These are phyloP conservation scores for Leptopilina myrica DNA, from an alignment of 2,888 invertebrate species.

Conservation along the genomic window DNA sequence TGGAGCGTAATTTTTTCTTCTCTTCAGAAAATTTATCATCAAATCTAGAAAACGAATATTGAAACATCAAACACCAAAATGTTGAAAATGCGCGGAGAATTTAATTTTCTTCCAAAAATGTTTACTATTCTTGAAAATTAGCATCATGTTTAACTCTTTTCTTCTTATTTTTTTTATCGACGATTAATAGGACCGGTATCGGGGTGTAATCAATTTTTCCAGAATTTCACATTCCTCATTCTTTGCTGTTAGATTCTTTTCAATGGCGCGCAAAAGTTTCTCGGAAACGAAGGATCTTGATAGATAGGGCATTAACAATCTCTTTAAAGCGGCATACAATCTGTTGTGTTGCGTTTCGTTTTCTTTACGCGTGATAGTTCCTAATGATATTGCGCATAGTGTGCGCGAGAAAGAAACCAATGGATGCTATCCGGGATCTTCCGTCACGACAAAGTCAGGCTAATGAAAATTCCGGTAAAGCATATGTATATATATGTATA, in stretches of 20 bases:
- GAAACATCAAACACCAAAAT: background rate
- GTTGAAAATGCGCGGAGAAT: background rate
- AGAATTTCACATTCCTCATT: slow-evolving; percentile 13
- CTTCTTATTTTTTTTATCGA: too few species aligned
- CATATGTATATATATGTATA: slow-evolving; percentile 49
- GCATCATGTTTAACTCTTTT: too few species aligned
- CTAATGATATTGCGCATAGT: slow-evolving; percentile 46
- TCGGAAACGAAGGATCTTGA: slow-evolving; percentile 26
- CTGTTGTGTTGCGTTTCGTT: slow-evolving; percentile 27
- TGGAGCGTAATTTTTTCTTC: background rate
- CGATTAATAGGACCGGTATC: too few species aligned
- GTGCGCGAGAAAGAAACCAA: slow-evolving; percentile 42
- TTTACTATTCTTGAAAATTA: too few species aligned
- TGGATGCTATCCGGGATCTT: slow-evolving; percentile 57
- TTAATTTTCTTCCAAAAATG: too few species aligned
- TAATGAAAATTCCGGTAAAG: slow-evolving; percentile 73
- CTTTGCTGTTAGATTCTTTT: slow-evolving; percentile 1
- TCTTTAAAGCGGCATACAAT: slow-evolving; percentile 14
- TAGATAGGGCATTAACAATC: slow-evolving; percentile 33
- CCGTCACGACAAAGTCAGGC: slow-evolving; percentile 70
- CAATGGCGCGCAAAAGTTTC: background rate
- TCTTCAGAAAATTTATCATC: slow-evolving; percentile 6
- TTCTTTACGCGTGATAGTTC: slow-evolving; percentile 38
- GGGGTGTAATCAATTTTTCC: slow-evolving; percentile 30
- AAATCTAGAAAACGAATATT: slow-evolving; percentile 1